These are phyloP conservation scores for Coelinius sp. DNA, from an alignment of 2,888 invertebrate species.

Conservation along the genomic window DNA sequence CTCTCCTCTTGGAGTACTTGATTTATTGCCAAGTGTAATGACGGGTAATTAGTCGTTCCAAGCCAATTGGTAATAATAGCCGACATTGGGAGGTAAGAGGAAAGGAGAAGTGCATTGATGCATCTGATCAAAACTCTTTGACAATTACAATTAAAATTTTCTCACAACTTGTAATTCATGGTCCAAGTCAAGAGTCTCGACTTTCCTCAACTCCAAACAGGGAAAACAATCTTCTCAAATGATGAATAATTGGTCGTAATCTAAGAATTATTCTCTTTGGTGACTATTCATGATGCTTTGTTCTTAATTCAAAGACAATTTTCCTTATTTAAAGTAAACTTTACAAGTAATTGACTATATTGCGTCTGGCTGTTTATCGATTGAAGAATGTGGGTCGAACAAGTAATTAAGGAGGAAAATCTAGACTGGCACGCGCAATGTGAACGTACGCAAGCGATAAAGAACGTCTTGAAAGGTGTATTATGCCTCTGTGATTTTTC, in stretches of 20 bases:
- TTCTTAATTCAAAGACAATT: no score
- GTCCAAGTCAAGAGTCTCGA: no score
- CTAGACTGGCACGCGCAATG: slow-evolving; percentile 48
- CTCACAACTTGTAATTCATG: background rate
- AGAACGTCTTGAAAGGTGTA: slow-evolving; percentile 33
- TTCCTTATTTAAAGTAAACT: no score
- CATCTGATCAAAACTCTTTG: slow-evolving; percentile 17
- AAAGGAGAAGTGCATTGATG: slow-evolving; percentile 28
- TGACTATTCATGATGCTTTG: no score
- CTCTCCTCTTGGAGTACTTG: slow-evolving; percentile 48
- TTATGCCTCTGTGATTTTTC: slow-evolving; percentile 25
- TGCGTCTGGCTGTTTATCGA: slow-evolving; percentile 43
- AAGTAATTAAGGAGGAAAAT: slow-evolving; percentile 49
- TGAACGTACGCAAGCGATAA: slow-evolving; percentile 44
- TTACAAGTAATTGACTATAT: slow-evolving; percentile 17
- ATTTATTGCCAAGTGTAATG: slow-evolving; percentile 58
- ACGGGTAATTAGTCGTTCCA: slow-evolving; percentile 59
- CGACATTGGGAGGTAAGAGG: slow-evolving; percentile 30
- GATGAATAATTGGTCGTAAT: no score
- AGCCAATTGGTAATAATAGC: slow-evolving; percentile 60
- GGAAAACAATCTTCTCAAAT: no score
- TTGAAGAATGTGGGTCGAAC: slow-evolving; percentile 50
- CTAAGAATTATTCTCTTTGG: no score
- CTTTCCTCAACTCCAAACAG: no score
- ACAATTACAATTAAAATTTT: slow-evolving; percentile 8